Percentiles rank a stretch among this genome's conserved stretches.
phyloP scores from a whole-genome alignment of 1,140 invertebrate genomes.

The Drosophila prosaltans region DNA sequence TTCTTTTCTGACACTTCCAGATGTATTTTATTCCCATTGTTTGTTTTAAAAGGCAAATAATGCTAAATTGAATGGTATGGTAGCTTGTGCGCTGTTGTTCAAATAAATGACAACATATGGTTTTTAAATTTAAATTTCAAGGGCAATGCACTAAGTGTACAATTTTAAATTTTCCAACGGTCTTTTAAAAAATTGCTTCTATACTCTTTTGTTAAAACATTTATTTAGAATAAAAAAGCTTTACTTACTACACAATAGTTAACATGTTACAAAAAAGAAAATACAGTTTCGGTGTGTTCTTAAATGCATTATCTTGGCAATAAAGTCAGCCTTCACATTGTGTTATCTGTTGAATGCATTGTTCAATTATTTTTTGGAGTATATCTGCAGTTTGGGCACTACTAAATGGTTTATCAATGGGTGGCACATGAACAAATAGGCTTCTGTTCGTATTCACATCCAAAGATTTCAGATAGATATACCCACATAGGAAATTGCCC shows the following conservation, averaged over 20 bases:
- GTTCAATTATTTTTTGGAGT: constrained; percentile 84
- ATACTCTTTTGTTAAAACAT: constrained; percentile 2
- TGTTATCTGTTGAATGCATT: constrained; percentile 67
- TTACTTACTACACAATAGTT: neutral
- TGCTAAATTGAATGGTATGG: neutral
- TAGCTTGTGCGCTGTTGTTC: neutral
- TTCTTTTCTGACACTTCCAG: neutral
- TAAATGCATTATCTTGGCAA: constrained; percentile 7
- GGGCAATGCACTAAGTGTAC: neutral
- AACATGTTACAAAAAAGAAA: constrained; percentile 5
- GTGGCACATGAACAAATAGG: constrained; percentile 87
- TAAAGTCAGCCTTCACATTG: constrained; percentile 24
- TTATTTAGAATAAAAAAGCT: constrained; percentile 9
- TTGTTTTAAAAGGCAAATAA: constrained; percentile 3
- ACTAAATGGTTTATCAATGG: constrained; percentile 84
- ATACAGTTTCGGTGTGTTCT: constrained; percentile 4
- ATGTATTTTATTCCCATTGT: neutral
- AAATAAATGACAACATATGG: constrained; percentile 2
- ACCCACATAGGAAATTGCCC: constrained; percentile 86
- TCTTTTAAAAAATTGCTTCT: neutral
- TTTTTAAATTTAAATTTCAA: constrained; percentile 10
- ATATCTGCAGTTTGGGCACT: constrained; percentile 84
- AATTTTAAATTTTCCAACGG: neutral
- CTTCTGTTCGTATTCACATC: constrained; percentile 83
- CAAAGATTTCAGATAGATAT: constrained; percentile 86